Evolutionary conservation across 2,113 vertebrate genomes (phyloP), one percentile per base, ranked within the genome.

Genomic region (Tiliqua scincoides): DNA sequence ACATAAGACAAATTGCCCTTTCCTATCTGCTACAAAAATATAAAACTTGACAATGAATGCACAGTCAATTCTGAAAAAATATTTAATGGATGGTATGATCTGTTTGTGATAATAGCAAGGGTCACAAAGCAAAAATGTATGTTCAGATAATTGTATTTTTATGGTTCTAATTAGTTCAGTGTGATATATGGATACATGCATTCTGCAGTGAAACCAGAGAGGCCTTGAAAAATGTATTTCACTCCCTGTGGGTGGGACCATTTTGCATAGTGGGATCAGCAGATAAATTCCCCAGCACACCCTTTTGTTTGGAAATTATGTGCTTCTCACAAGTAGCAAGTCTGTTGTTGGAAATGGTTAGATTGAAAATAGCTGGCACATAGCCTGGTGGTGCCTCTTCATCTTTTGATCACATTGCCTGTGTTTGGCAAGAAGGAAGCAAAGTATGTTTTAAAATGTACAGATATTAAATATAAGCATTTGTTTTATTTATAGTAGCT

Each of bases 211-310:
- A 57, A n/a, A 68, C 14, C 20, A 35, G 62, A 7, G 15, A 57
- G 48, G 43, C 40, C 27, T 71, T 71, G 63, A 61, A 59, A 73
- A 40, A 83, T 72, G 23, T n/a, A 11, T 54, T 9, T 17, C 48
- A 14, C 8, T 57, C 20, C 40, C 43, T 27, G 25, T 67, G 73
- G 73, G 61, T 37, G 62, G 62, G n/a, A 48, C 40, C 62, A 77
- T 79, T 68, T 79, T 76, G 52, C 63, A 71, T 23, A 12, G 27
- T 67, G 65, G 27, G 30, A 67, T n/a, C 30, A 71, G 35, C 52
- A 85, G 75, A 85, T 71, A 85, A 61, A 70, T 52, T 85, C 48
- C 32, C 32, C 18, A 68, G 6, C 63, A 78, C 52, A 57, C 48
- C 43, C 52, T 37, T 23, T 77, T n/a, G 15, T 57, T 48, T 15